phyloP scores from a whole-genome alignment of 1,140 invertebrate genomes.

The Antheraea pernyi region DNA sequence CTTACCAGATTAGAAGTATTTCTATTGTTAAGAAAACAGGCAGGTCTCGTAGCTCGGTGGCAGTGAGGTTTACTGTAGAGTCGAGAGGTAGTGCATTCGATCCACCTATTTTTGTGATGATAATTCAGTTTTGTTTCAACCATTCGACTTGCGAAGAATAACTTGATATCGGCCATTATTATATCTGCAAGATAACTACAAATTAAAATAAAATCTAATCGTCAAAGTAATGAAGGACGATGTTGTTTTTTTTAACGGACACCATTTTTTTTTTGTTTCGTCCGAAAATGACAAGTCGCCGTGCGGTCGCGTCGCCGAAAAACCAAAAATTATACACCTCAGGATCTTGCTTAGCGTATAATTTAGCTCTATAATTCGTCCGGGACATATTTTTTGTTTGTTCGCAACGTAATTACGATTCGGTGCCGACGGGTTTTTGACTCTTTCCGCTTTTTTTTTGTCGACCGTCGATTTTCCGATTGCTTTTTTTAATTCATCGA shows the following conservation, averaged over 20 bases:
- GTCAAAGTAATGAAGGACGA: no score
- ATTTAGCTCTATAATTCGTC: conserved; percentile 60
- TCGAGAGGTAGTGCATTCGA: no score
- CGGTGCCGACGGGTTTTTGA: conserved; percentile 21
- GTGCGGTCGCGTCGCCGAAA: not conserved
- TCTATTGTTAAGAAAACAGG: no score
- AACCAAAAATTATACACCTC: conserved; percentile 12
- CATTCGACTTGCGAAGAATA: no score
- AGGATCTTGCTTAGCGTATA: conserved; percentile 37
- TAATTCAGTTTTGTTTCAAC: no score
- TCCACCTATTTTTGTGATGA: no score
- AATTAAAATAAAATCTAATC: no score
- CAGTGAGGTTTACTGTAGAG: no score
- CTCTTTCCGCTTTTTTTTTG: conserved; percentile 46
- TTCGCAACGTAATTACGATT: conserved; percentile 22
- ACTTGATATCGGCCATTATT: no score
- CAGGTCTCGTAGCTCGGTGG: no score
- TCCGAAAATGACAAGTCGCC: conserved; percentile 6
- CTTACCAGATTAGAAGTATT: no score
- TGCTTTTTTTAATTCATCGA: not conserved
- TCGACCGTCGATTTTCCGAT: not conserved
- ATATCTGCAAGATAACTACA: no score
- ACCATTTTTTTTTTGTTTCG: not conserved
- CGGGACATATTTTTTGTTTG: conserved; percentile 50
- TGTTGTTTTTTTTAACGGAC: not conserved